Conservation (phyloP, 2,888 invertebrate genomes). For the Baronia brevicornis region DNA sequence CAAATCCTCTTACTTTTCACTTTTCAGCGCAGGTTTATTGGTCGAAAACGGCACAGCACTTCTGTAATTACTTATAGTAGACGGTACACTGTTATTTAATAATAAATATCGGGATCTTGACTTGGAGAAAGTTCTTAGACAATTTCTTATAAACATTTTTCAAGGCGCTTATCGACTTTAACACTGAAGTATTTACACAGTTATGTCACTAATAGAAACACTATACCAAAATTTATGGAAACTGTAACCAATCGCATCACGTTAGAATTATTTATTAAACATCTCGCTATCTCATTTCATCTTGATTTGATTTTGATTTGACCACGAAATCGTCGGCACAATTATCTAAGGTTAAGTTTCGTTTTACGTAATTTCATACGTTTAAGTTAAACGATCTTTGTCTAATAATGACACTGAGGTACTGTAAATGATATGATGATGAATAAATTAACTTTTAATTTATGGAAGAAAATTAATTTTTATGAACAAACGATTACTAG, state of each 20-base stretch:
- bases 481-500: too few relatives aligned
- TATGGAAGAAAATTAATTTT: too few relatives aligned
- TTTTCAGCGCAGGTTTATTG: conserved; percentile 43
- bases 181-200: conserved; percentile 5
- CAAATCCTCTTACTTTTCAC: conserved; percentile 51
- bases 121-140: conserved; percentile 44
- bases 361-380: conserved; percentile 1
- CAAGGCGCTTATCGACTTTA: background rate
- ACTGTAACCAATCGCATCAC: background rate
- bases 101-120: conserved; percentile 37
- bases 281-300: background rate
- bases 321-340: too few relatives aligned
- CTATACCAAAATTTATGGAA: conserved; percentile 6
- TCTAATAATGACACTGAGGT: background rate
- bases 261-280: background rate
- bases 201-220: conserved; percentile 15
- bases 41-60: conserved; percentile 51
- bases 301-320: conserved; percentile 2
- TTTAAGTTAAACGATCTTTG: background rate
- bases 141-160: conserved; percentile 48
- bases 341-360: conserved; percentile 7
- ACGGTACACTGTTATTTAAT: conserved; percentile 35
- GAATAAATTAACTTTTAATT: too few relatives aligned
- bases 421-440: too few relatives aligned
- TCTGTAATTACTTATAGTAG: conserved; percentile 45